Percentiles rank a stretch among this genome's conserved stretches.
These are phyloP conservation scores for Campoletis sonorensis DNA, from an alignment of 1,140 invertebrate species.

Conservation along the genomic window DNA sequence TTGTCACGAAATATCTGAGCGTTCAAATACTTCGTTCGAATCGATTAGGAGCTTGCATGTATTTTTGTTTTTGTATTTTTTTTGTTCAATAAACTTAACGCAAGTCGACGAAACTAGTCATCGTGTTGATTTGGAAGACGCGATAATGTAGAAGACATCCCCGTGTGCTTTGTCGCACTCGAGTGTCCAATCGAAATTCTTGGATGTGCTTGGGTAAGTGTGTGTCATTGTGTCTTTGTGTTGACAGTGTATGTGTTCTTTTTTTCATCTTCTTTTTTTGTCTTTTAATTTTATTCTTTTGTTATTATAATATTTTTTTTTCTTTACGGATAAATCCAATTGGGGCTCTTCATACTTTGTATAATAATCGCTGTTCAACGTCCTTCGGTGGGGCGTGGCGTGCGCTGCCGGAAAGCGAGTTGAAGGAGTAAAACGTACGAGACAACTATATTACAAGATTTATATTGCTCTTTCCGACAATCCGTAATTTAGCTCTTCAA, in stretches of 20 bases:
- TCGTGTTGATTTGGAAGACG: constrained; percentile 51
- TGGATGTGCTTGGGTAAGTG: constrained; percentile 33
- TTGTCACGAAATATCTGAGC: background rate
- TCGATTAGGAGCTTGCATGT: background rate
- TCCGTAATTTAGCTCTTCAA: too few species aligned
- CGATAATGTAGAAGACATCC: constrained; percentile 48
- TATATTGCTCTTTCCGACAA: background rate
- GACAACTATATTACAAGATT: constrained; percentile 44
- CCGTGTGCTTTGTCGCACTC: constrained; percentile 22
- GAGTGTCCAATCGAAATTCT: constrained; percentile 43
- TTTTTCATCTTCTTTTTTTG: background rate
- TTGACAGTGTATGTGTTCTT: background rate
- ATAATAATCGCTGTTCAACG: constrained; percentile 45
- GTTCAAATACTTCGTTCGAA: background rate
- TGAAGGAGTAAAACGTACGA: constrained; percentile 41
- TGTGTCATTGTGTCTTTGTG: constrained; percentile 19
- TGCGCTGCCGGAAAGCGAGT: constrained; percentile 47
- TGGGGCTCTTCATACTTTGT: constrained; percentile 46
- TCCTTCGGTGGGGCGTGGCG: constrained; percentile 51
- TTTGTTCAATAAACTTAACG: constrained; percentile 36
- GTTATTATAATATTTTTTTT: constrained; percentile 29
- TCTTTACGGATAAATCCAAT: constrained; percentile 60
- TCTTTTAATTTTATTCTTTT: constrained; percentile 9
- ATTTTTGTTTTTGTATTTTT: constrained; percentile 28
- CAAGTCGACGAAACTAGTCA: constrained; percentile 38